phyloP scores from a whole-genome alignment of 1,140 invertebrate species.

The Solen grandis region DNA sequence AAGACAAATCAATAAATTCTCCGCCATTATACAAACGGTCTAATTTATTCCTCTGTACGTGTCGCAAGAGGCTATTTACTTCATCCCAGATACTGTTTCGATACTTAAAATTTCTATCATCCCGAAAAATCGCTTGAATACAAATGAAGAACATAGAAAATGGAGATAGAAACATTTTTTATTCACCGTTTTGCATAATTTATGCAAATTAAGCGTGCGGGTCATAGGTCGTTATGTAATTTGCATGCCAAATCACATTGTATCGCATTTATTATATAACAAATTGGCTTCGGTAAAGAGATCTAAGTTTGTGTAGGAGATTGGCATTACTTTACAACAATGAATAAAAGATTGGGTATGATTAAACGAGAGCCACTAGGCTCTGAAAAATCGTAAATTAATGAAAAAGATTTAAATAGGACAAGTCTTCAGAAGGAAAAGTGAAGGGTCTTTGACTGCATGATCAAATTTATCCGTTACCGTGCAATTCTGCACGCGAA shows the following conservation, averaged over 20 bases:
- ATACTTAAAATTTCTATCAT: too few relatives aligned
- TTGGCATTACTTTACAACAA: conserved; percentile 35
- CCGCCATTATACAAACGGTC: too few relatives aligned
- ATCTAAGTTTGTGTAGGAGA: neutral
- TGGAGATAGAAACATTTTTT: neutral
- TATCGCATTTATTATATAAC: conserved; percentile 51
- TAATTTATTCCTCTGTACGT: too few relatives aligned
- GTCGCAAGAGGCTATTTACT: too few relatives aligned
- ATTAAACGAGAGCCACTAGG: neutral
- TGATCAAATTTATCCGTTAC: neutral
- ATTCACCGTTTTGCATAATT: neutral
- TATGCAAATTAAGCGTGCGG: conserved; percentile 41
- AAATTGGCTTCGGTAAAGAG: conserved; percentile 9
- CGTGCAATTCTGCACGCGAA: conserved; percentile 36
- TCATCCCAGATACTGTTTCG: too few relatives aligned
- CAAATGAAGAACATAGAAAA: too few relatives aligned
- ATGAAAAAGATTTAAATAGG: conserved; percentile 23
- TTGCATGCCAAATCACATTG: conserved; percentile 48
- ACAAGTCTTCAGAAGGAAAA: too few relatives aligned
- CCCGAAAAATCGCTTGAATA: too few relatives aligned
- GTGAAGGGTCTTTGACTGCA: too few relatives aligned
- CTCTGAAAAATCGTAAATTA: conserved; percentile 29
- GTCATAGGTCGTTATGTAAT: conserved; percentile 53
- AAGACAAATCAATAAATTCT: too few relatives aligned
- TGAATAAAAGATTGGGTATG: conserved; percentile 10